A percentile compares a stretch with the other conserved stretches of the same genome.
These are phyloP conservation scores for Alauda arvensis DNA, from an alignment of 2,797 vertebrate genomes.

Conservation along the genomic window DNA sequence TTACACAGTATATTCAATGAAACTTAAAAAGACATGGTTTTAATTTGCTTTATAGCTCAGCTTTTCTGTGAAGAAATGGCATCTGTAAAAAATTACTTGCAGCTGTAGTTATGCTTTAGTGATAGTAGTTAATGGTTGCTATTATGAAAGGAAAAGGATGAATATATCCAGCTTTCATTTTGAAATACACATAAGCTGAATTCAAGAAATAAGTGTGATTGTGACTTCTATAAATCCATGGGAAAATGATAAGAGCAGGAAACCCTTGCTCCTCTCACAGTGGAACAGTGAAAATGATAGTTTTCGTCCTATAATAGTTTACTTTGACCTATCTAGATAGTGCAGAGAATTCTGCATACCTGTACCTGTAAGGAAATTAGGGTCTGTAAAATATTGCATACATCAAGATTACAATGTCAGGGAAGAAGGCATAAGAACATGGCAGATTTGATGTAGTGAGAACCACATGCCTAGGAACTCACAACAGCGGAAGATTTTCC, in stretches of 20 bases:
- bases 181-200: neutral
- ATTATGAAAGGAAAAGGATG: neutral
- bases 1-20: neutral
- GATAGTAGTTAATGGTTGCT: neutral
- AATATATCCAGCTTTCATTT: neutral
- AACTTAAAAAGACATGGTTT: neutral
- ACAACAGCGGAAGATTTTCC: neutral
- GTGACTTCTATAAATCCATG: neutral
- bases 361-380: neutral
- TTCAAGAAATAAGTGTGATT: neutral
- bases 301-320: neutral
- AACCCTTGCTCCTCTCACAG: neutral
- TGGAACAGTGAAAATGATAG: neutral
- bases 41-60: conserved; percentile 1
- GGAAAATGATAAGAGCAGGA: neutral
- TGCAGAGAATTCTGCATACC: neutral
- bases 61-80: neutral
- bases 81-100: neutral
- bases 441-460: neutral
- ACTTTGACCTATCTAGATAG: neutral
- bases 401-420: neutral
- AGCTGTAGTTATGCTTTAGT: neutral
- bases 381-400: neutral
- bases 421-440: neutral
- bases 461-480: neutral